phyloP scores from a whole-genome alignment of 1,140 invertebrate species.

The Platorchestia sp. region DNA sequence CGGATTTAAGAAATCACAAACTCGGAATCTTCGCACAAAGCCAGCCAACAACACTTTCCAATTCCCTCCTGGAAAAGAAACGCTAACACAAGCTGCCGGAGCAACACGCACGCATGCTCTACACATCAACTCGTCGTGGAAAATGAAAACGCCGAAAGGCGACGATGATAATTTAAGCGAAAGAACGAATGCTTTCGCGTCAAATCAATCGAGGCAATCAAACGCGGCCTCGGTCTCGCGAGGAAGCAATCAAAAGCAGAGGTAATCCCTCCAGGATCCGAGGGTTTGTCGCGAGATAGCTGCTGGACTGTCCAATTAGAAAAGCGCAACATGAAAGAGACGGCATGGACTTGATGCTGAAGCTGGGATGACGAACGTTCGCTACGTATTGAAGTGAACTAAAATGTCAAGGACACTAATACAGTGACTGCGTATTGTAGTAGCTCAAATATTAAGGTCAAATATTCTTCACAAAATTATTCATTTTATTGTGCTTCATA shows the following conservation, averaged over 20 bases:
- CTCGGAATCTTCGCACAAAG: not conserved
- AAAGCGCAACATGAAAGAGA: not conserved
- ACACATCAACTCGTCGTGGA: not conserved
- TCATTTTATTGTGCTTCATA: not conserved
- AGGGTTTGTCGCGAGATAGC: not conserved
- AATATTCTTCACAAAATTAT: not conserved
- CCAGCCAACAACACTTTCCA: not conserved
- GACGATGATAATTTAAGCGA: not conserved
- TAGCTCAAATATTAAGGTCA: not conserved
- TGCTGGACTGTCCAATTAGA: not conserved
- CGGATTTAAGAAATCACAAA: too few species aligned
- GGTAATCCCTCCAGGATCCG: not conserved
- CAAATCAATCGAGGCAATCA: not conserved
- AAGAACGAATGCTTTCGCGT: not conserved
- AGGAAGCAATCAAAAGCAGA: not conserved
- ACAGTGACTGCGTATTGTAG: not conserved
- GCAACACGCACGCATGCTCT: not conserved
- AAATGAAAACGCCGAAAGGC: not conserved
- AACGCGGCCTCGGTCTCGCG: not conserved
- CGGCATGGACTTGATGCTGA: not conserved
- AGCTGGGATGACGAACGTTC: not conserved
- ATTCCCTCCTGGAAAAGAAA: not conserved
- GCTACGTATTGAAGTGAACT: not conserved
- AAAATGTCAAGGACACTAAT: not conserved
- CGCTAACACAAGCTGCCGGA: too few species aligned